Evolutionary conservation across 2,888 invertebrate species (phyloP), one percentile per base, ranked within the genome.

Genomic region (Polyploca ridens): DNA sequence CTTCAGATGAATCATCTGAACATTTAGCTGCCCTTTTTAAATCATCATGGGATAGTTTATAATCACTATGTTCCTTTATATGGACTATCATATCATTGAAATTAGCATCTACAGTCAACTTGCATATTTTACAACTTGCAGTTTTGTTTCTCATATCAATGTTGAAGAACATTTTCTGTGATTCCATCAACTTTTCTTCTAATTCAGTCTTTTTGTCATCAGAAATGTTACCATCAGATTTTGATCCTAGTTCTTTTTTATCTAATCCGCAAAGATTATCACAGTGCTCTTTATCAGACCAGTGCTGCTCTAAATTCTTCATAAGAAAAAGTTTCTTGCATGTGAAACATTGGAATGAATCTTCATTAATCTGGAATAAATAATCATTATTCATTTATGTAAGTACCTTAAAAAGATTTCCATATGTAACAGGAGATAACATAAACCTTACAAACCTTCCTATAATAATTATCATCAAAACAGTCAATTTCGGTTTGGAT

Each of bases 331-430:
- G 70, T 62, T 75, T 74, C 57, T 82, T 82, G 69, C 90, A 90
- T n/a, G 70, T 68, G 41, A 89, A 90, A 67, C 90, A 90, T 68
- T 84, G 87, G 62, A 81, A 80, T 2, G 62, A 74, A 1, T 81
- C 67, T 5, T 71, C 67, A 38, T 79, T 74, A 13, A 87, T 72
- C 90, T 90, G 80, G 59, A 87, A 86, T 44, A 41, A n/a, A 59
- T 14, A 46, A 46, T 44, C 14, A n/a, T n/a, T n/a, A 46, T n/a
- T 46, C 5, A 41, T 10, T 38, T 46, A 46, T n/a, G 4, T 49
- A 49, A 4, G 7, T 16, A 49, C 16, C 10, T 49, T 46, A 10
- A 27, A 27, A 27, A 35, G 35, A 35, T 35, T 38, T 3, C 7
- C 13, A 13, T 5, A 3, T 41, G 41, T 7, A 13, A 3, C 4